phyloP scores from a whole-genome alignment of 2,797 vertebrate genomes.

The Sphenopsis melanotis region DNA sequence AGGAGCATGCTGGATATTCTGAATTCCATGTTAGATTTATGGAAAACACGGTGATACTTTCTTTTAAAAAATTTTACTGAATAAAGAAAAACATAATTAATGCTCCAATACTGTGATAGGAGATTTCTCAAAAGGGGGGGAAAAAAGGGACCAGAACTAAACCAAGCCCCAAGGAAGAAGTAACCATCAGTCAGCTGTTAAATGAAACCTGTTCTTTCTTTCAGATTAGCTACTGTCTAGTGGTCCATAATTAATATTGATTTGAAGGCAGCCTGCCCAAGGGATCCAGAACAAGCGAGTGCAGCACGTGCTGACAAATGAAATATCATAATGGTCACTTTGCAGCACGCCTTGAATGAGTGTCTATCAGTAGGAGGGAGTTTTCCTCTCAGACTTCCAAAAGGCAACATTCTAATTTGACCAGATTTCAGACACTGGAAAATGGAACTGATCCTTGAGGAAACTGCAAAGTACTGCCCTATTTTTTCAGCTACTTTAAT shows the following conservation, averaged over 20 bases:
- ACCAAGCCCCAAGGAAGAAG: background rate
- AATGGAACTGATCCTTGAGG: background rate
- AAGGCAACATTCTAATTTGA: background rate
- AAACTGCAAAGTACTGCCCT: background rate
- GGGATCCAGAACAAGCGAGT: conserved; percentile 35
- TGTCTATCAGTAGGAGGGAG: background rate
- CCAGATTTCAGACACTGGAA: conserved; percentile 5
- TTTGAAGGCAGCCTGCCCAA: conserved; percentile 38
- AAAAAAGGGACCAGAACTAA: background rate
- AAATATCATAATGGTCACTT: background rate
- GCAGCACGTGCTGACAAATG: conserved; percentile 24
- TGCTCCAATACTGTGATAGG: background rate
- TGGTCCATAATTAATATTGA: conserved; percentile 56
- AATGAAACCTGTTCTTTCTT: conserved; percentile 39
- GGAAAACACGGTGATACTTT: background rate
- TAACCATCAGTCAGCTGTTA: conserved; percentile 4
- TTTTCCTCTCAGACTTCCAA: background rate
- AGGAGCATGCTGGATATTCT: background rate
- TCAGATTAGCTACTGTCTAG: conserved; percentile 49
- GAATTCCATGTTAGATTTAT: background rate
- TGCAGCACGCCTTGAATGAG: background rate
- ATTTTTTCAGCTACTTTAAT: background rate
- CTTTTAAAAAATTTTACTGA: background rate
- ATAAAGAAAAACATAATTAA: background rate
- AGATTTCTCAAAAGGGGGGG: background rate